These are phyloP conservation scores for Taenaris catops DNA, from an alignment of 2,888 invertebrate genomes.

Conservation along the genomic window DNA sequence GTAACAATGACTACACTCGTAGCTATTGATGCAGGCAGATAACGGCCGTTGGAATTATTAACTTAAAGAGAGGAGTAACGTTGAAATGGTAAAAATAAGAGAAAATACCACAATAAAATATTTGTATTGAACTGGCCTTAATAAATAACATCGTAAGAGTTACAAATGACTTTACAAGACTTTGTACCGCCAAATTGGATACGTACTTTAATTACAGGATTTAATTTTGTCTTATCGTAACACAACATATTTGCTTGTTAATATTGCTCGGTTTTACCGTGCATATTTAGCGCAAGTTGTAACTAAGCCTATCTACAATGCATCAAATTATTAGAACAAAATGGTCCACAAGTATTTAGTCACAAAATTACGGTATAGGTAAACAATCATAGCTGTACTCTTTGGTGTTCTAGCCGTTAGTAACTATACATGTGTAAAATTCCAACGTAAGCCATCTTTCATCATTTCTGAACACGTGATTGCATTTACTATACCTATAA, in stretches of 20 bases:
- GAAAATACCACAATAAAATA: conserved; percentile 40
- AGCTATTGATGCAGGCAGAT: too few species aligned
- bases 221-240: conserved; percentile 1
- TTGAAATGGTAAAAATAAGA: too few species aligned
- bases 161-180: conserved; percentile 44
- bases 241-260: not conserved
- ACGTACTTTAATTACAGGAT: conserved; percentile 8
- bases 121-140: conserved; percentile 65
- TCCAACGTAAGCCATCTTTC: conserved; percentile 27
- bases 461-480: conserved; percentile 17
- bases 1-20: too few species aligned
- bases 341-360: conserved; percentile 36
- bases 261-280: conserved; percentile 43
- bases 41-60: too few species aligned
- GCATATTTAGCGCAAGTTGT: conserved; percentile 22
- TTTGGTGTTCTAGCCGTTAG: conserved; percentile 78
- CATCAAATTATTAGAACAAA: conserved; percentile 22
- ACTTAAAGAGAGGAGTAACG: too few species aligned
- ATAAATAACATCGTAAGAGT: conserved; percentile 56
- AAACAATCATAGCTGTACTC: conserved; percentile 44
- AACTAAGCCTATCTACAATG: conserved; percentile 18
- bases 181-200: conserved; percentile 25
- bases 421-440: conserved; percentile 35
- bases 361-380: conserved; percentile 36
- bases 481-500: conserved; percentile 21